These are phyloP conservation scores for Nilaparvata lugens DNA, from an alignment of 1,140 invertebrate species.

Conservation along the genomic window DNA sequence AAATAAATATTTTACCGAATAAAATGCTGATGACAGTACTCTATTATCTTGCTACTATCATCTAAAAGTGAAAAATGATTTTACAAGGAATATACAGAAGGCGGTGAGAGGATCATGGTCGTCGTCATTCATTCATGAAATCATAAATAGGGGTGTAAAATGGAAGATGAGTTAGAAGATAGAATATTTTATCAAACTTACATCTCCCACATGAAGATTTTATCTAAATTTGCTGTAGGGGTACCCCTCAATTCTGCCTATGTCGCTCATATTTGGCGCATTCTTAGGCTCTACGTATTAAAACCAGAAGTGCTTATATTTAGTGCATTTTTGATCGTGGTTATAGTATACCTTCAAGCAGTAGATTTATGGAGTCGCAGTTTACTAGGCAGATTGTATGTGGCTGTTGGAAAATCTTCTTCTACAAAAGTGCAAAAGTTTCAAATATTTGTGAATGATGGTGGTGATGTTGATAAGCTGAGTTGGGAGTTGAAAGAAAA, in stretches of 20 bases:
- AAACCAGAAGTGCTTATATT: constrained; percentile 64
- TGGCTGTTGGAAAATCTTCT: constrained; percentile 48
- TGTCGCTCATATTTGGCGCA: constrained; percentile 56
- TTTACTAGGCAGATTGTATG: constrained; percentile 59
- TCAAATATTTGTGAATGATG: constrained; percentile 36
- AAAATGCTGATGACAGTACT: too few species aligned
- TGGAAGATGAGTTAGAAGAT: constrained; percentile 85
- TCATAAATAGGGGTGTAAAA: constrained; percentile 30
- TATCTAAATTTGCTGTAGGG: constrained; percentile 65
- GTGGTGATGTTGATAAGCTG: constrained; percentile 38
- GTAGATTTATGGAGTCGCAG: constrained; percentile 68
- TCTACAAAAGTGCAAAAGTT: constrained; percentile 40
- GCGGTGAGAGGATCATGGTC: background rate
- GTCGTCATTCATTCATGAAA: too few species aligned
- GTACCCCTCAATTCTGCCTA: constrained; percentile 50
- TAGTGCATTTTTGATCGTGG: constrained; percentile 52
- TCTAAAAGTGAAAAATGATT: too few species aligned
- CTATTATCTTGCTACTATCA: too few species aligned
- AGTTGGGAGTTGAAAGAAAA: constrained; percentile 68
- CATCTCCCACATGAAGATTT: constrained; percentile 68
- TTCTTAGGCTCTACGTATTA: constrained; percentile 59
- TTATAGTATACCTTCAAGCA: constrained; percentile 66
- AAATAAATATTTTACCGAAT: too few species aligned
- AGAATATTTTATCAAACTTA: constrained; percentile 75
- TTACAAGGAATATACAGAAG: background rate